Conservation (phyloP, 2,797 vertebrate genomes). For the Novumbra hubbsi region DNA sequence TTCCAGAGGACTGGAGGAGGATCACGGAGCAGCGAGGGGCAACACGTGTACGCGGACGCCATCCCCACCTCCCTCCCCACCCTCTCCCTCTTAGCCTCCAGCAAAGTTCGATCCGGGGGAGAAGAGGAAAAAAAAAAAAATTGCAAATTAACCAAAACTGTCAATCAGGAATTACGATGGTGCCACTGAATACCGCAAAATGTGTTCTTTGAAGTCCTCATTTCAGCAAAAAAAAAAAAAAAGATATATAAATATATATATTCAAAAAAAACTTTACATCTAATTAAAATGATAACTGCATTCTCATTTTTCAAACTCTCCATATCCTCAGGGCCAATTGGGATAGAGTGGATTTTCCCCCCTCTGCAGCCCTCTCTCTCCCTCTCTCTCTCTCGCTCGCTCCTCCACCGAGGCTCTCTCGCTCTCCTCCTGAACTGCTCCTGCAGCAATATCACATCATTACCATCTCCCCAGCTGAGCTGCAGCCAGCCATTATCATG, state of each 20-base stretch:
- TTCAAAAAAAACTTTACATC: conserved; percentile 96
- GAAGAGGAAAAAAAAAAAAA: conserved; percentile 44
- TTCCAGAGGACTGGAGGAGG: neutral
- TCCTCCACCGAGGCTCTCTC: conserved; percentile 41
- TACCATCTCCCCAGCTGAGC: conserved; percentile 99
- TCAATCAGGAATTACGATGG: conserved; percentile 90
- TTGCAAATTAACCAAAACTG: conserved; percentile 93
- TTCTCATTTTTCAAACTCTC: conserved; percentile 99
- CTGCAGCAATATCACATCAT: conserved; percentile 99
- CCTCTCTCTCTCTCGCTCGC: conserved; percentile 31
- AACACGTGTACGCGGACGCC: too few species aligned
- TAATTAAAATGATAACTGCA: conserved; percentile 99
- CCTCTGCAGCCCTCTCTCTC: conserved; percentile 47
- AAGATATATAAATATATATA: conserved; percentile 47
- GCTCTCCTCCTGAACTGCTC: conserved; percentile 92
- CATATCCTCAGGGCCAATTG: conserved; percentile 99
- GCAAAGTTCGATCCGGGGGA: conserved; percentile 84
- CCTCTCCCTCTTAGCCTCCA: conserved; percentile 85
- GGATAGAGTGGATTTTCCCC: conserved; percentile 88
- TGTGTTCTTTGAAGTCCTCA: conserved; percentile 98
- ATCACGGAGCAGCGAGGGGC: neutral
- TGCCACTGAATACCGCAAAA: conserved; percentile 90
- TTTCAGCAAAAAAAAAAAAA: conserved; percentile 92
- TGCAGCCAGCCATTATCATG: conserved; percentile 98
- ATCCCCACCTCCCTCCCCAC: conserved; percentile 38